Conservation (phyloP, 2,888 invertebrate species). For the Herminia tarsipennalis region DNA sequence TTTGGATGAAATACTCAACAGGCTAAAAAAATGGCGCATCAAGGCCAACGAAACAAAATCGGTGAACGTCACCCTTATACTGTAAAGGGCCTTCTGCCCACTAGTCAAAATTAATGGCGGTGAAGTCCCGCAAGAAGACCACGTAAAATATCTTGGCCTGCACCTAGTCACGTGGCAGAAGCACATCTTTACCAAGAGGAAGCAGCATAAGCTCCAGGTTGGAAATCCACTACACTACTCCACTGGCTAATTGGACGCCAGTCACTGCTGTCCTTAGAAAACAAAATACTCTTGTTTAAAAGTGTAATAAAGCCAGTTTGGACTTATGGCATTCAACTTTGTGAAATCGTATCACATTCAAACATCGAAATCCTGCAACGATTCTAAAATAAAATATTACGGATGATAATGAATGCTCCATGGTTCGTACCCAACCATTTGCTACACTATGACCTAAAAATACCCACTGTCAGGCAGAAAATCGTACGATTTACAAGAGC, state of each 20-base stretch:
- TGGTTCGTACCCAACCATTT: too few species aligned
- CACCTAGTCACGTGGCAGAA: not conserved
- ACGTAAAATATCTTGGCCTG: not conserved
- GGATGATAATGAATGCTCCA: too few species aligned
- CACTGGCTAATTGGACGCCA: not conserved
- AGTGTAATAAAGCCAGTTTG: too few species aligned
- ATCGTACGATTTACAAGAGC: too few species aligned
- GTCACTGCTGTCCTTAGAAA: not conserved
- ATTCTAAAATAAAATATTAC: too few species aligned
- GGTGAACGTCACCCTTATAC: not conserved
- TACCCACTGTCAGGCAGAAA: too few species aligned
- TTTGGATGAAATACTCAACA: not conserved
- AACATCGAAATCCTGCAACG: too few species aligned
- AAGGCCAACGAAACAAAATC: slow-evolving; percentile 1
- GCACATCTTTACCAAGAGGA: not conserved
- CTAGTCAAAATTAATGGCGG: not conserved
- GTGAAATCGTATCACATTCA: too few species aligned
- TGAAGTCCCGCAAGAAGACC: not conserved
- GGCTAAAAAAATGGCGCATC: not conserved
- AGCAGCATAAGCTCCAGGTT: not conserved
- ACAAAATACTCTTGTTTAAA: slow-evolving; percentile 4
- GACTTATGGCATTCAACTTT: too few species aligned
- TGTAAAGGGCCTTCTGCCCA: not conserved
- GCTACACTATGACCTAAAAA: too few species aligned
- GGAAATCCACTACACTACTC: too few species aligned